Percentiles rank a stretch among this genome's conserved stretches.
Evolutionary conservation across 2,797 vertebrate species (phyloP).

Genomic region (Syndactyla subalaris): DNA sequence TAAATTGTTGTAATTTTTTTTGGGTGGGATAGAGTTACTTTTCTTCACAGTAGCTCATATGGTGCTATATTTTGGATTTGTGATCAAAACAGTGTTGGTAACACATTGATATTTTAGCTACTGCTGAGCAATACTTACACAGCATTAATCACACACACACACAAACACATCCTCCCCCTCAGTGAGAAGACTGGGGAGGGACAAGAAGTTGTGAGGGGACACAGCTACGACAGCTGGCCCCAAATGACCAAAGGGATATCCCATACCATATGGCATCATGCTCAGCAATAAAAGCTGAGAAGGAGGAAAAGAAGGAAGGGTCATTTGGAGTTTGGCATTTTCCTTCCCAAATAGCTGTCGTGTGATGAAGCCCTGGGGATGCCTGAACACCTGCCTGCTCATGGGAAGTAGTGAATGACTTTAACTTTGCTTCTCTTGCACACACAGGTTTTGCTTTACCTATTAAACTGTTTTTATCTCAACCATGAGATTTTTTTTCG

Average conservation of each 20-base stretch:
- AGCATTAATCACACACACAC: background rate
- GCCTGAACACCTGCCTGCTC: background rate
- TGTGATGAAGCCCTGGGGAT: background rate
- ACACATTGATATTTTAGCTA: background rate
- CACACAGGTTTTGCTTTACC: background rate
- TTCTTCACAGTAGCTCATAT: background rate
- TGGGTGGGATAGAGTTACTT: background rate
- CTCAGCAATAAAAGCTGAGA: background rate
- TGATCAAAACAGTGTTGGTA: background rate
- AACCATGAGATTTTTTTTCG: background rate
- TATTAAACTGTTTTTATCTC: background rate
- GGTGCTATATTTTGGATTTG: background rate
- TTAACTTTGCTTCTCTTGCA: fast-evolving
- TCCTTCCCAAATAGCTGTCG: background rate
- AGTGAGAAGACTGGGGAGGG: fast-evolving
- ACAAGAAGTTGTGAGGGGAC: background rate
- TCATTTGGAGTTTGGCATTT: background rate
- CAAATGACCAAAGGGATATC: background rate
- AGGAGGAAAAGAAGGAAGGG: background rate
- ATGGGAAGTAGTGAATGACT: background rate
- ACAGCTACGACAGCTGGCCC: background rate
- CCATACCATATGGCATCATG: background rate
- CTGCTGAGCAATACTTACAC: background rate
- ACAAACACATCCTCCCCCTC: background rate
- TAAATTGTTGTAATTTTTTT: background rate